Conservation (phyloP, 2,797 vertebrate species). For the Tokudaia muenninki region DNA sequence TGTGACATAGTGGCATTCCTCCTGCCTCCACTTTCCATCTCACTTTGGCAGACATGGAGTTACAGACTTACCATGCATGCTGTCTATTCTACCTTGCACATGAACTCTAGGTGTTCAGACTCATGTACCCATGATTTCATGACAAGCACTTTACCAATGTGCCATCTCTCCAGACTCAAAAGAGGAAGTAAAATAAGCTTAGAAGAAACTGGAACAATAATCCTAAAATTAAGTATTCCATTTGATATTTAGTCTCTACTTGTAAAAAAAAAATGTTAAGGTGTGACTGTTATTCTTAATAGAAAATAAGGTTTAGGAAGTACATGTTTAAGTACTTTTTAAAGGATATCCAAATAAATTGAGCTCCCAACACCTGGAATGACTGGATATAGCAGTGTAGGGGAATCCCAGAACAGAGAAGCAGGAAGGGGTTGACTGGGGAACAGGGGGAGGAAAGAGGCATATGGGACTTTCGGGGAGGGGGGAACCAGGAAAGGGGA, state of each 20-base stretch:
- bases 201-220: slow-evolving; percentile 19
- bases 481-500: too few species aligned
- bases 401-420: too few species aligned
- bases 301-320: background rate
- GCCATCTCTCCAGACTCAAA: background rate
- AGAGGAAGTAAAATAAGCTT: background rate
- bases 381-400: too few species aligned
- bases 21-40: background rate
- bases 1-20: rapidly evolving
- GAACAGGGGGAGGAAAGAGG: too few species aligned
- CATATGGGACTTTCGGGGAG: too few species aligned
- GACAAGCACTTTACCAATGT: background rate
- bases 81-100: background rate
- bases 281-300: background rate
- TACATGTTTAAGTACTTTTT: background rate
- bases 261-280: slow-evolving; percentile 50
- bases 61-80: rapidly evolving
- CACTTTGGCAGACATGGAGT: background rate
- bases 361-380: too few species aligned
- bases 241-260: background rate
- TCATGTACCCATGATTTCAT: background rate
- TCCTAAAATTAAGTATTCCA: slow-evolving; percentile 21
- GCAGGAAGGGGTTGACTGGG: too few species aligned
- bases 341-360: background rate
- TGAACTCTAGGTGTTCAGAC: background rate